Evolutionary conservation across 2,797 vertebrate species (phyloP).

Genomic region (Muraenolepis orangiensis): DNA sequence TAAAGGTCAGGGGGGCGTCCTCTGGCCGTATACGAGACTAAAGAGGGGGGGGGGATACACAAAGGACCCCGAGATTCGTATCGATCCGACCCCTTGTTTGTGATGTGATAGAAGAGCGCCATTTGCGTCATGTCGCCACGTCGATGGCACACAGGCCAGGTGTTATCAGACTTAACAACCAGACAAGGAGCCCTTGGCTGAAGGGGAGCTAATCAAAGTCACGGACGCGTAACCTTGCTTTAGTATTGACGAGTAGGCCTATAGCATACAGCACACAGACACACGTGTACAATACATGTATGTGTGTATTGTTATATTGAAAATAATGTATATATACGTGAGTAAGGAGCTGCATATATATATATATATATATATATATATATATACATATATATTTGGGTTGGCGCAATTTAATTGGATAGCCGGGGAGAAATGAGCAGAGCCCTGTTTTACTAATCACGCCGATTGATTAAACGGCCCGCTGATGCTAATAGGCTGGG

Average conservation of each 20-base stretch:
- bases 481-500: not conserved
- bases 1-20: slow-evolving; percentile 15
- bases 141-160: slow-evolving; percentile 53
- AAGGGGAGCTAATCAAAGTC: slow-evolving; percentile 59
- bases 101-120: slow-evolving; percentile 63
- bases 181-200: slow-evolving; percentile 55
- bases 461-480: not conserved
- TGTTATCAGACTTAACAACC: slow-evolving; percentile 67
- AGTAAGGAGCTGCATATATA: not conserved
- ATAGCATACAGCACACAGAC: slow-evolving; percentile 20
- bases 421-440: not conserved
- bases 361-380: too few species aligned
- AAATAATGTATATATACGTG: too few species aligned
- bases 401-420: not conserved
- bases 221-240: slow-evolving; percentile 54
- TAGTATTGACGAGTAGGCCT: slow-evolving; percentile 14
- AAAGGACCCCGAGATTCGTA: slow-evolving; percentile 55
- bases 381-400: too few species aligned
- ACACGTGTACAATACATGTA: too few species aligned
- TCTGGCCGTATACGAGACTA: slow-evolving; percentile 24
- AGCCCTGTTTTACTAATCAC: not conserved
- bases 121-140: slow-evolving; percentile 56
- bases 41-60: slow-evolving; percentile 54
- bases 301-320: too few species aligned
- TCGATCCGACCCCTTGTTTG: slow-evolving; percentile 58